A percentile compares a stretch with the other conserved stretches of the same genome.
phyloP scores from a whole-genome alignment of 2,888 invertebrate species.

The Pyrrhia umbra region DNA sequence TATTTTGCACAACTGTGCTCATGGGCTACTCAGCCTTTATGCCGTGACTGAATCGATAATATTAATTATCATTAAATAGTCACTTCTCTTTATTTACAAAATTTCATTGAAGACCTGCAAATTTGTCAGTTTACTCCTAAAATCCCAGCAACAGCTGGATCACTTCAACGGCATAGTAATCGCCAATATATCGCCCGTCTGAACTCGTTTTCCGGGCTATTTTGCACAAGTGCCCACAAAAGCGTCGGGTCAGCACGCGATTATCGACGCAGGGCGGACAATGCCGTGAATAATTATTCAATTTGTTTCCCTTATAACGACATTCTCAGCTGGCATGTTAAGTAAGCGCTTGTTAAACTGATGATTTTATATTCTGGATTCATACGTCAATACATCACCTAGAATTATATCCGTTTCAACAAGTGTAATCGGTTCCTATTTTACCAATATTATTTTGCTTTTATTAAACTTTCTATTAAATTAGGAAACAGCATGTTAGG shows the following conservation, averaged over 20 bases:
- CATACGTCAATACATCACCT: not conserved
- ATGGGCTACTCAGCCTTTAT: not conserved
- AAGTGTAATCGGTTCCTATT: not conserved
- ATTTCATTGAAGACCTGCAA: not conserved
- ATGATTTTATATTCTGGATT: slow-evolving; percentile 14
- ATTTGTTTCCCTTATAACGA: slow-evolving; percentile 78
- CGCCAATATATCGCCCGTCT: slow-evolving; percentile 63
- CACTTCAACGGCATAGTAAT: slow-evolving; percentile 40
- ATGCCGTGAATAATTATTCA: slow-evolving; percentile 84
- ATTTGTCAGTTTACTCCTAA: slow-evolving; percentile 19
- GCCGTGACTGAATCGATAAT: not conserved
- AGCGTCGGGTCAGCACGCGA: slow-evolving; percentile 75
- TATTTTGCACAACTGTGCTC: not conserved
- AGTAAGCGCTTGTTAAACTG: slow-evolving; percentile 51
- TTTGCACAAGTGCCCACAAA: slow-evolving; percentile 72
- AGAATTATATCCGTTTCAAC: not conserved
- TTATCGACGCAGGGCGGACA: slow-evolving; percentile 78
- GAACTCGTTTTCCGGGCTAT: slow-evolving; percentile 60
- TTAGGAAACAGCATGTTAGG: not conserved
- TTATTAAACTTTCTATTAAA: too few species aligned
- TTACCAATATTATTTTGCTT: not conserved
- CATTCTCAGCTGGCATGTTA: slow-evolving; percentile 49
- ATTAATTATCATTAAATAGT: not conserved
- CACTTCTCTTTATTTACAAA: not conserved
- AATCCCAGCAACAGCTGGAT: slow-evolving; percentile 33